phyloP scores from a whole-genome alignment of 2,888 invertebrate genomes.

The Tetragonisca angustula region DNA sequence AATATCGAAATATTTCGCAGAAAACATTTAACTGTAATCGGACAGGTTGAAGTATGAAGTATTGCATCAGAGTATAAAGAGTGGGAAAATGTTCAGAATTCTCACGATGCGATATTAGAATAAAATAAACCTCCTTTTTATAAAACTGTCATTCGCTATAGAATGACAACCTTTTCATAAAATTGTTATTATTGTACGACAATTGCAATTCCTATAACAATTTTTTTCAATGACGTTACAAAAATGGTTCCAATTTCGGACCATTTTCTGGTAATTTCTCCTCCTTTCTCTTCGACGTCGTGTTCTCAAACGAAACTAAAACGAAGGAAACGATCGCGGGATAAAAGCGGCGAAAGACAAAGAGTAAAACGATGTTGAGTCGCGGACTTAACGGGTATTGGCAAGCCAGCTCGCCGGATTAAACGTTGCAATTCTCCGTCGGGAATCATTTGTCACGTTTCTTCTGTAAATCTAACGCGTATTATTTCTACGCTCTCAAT shows the following conservation, averaged over 20 bases:
- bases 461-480: background rate
- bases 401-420: background rate
- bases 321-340: background rate
- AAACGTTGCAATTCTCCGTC: slow-evolving; percentile 4
- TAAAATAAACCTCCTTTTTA: too few relatives aligned
- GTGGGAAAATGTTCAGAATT: too few relatives aligned
- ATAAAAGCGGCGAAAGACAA: background rate
- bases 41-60: too few relatives aligned
- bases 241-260: too few relatives aligned
- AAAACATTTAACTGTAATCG: too few relatives aligned
- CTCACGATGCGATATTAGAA: too few relatives aligned
- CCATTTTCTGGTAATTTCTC: background rate
- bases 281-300: background rate
- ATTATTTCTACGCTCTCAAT: slow-evolving; percentile 3
- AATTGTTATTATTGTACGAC: too few relatives aligned
- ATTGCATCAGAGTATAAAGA: too few relatives aligned
- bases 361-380: background rate
- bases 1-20: background rate
- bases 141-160: too few relatives aligned
- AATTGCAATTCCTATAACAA: too few relatives aligned
- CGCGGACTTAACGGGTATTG: slow-evolving; percentile 14
- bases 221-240: too few relatives aligned
- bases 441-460: slow-evolving; percentile 1
- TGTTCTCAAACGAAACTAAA: background rate
- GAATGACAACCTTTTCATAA: too few relatives aligned